phyloP scores from a whole-genome alignment of 2,113 vertebrate species.

The Onychorhynchus coronatus region DNA sequence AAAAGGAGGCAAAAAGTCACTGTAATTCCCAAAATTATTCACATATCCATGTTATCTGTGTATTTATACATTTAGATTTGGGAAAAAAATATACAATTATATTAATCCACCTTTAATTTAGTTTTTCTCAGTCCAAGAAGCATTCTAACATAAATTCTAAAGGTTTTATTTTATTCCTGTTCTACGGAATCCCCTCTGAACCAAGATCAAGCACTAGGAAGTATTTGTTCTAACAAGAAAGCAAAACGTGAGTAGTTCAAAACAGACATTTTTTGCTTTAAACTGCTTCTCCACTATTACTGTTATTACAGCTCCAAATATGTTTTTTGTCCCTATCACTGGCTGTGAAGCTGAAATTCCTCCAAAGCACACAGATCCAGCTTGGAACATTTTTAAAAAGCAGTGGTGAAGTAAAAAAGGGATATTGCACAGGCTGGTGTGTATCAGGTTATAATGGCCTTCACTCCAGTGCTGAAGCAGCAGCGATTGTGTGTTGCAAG shows the following conservation, averaged over 20 bases:
- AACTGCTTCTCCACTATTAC: not conserved
- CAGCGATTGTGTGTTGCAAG: not conserved
- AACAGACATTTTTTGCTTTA: not conserved
- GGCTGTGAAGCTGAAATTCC: constrained; percentile 31
- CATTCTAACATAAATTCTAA: not conserved
- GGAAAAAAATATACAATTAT: not conserved
- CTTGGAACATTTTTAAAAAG: not conserved
- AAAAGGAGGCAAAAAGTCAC: not conserved
- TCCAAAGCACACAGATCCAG: constrained; percentile 31
- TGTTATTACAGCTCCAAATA: not conserved
- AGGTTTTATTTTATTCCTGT: not conserved
- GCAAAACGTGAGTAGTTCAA: not conserved
- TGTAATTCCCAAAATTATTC: not conserved
- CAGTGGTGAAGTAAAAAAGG: not conserved
- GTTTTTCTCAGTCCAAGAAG: not conserved
- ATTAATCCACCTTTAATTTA: not conserved
- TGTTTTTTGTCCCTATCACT: not conserved
- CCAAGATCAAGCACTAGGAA: not conserved
- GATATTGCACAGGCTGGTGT: not conserved
- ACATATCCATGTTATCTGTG: not conserved
- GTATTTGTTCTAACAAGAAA: not conserved
- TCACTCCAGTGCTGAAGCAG: not conserved
- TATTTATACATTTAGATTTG: not conserved
- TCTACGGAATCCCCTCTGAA: not conserved
- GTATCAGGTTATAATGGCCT: not conserved